Evolutionary conservation across 2,113 vertebrate genomes (phyloP).

Genomic region (Loxodonta africana): DNA sequence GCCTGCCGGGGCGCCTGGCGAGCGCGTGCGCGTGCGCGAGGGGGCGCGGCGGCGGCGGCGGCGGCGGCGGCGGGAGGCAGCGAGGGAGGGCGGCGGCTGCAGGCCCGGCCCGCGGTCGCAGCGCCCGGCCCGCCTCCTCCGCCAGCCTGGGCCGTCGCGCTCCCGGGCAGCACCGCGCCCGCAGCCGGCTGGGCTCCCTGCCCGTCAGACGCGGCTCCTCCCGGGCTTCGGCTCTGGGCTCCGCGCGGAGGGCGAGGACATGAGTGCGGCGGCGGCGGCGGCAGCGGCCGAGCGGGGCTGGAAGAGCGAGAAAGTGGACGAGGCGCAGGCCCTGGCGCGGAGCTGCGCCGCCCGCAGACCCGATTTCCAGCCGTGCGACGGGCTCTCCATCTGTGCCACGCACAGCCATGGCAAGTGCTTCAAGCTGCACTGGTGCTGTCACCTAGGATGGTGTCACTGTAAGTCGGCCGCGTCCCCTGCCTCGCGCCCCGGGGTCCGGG

Average conservation of each 20-base stretch:
- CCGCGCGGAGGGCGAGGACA: slow-evolving; percentile 83
- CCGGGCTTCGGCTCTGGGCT: not conserved
- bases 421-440: slow-evolving; percentile 99
- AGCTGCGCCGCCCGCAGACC: slow-evolving; percentile 97
- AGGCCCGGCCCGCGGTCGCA: slow-evolving; percentile 55
- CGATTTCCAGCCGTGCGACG: slow-evolving; percentile 98
- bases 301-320: slow-evolving; percentile 95
- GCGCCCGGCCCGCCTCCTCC: slow-evolving; percentile 69
- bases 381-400: slow-evolving; percentile 98
- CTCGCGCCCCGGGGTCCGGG: not conserved
- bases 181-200: slow-evolving; percentile 32
- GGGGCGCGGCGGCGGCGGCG: slow-evolving; percentile 45
- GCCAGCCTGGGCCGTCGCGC: not conserved
- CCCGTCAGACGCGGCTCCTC: slow-evolving; percentile 47
- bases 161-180: slow-evolving; percentile 17
- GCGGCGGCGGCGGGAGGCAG: not conserved
- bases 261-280: slow-evolving; percentile 88
- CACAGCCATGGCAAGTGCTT: slow-evolving; percentile 99
- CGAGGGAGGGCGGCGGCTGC: not conserved
- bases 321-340: slow-evolving; percentile 97
- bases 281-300: slow-evolving; percentile 86
- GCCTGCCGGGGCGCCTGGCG: not conserved
- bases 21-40: slow-evolving; percentile 5
- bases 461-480: slow-evolving; percentile 86
- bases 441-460: slow-evolving; percentile 99